phyloP scores from a whole-genome alignment of 2,113 vertebrate species.

The Pongo pygmaeus region DNA sequence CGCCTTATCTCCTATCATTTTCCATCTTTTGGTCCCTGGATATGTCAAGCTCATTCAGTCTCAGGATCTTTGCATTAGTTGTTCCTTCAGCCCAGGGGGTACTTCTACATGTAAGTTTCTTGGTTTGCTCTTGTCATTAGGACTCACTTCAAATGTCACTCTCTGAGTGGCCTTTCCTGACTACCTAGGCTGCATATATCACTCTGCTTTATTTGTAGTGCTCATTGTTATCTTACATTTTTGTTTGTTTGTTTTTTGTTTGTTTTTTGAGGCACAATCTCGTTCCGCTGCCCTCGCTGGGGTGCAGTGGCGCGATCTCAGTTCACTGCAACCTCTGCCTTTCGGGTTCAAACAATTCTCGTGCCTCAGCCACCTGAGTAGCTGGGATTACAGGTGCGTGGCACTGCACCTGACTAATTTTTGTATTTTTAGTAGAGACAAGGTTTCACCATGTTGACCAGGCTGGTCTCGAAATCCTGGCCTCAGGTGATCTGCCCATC shows the following conservation, averaged over 20 bases:
- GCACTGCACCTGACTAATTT: too few species aligned
- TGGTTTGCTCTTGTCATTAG: background rate
- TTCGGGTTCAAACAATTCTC: too few species aligned
- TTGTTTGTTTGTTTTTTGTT: slow-evolving; percentile 9
- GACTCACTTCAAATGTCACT: background rate
- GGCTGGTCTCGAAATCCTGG: too few species aligned
- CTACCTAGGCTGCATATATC: background rate
- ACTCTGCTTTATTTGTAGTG: background rate
- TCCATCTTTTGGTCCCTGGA: background rate
- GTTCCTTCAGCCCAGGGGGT: background rate
- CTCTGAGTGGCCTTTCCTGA: background rate
- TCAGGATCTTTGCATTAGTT: background rate
- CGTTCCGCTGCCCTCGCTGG: too few species aligned
- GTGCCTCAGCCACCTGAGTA: too few species aligned
- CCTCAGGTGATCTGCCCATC: too few species aligned
- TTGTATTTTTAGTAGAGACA: too few species aligned
- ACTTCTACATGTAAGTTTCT: background rate
- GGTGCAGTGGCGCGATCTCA: too few species aligned
- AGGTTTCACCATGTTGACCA: too few species aligned
- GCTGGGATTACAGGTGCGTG: too few species aligned
- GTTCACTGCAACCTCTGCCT: too few species aligned
- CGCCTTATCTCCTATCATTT: background rate
- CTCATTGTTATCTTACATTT: background rate
- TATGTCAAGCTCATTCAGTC: background rate
- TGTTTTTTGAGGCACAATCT: too few species aligned